These are phyloP conservation scores for Helostoma temminkii DNA, from an alignment of 2,797 vertebrate genomes.

Conservation along the genomic window DNA sequence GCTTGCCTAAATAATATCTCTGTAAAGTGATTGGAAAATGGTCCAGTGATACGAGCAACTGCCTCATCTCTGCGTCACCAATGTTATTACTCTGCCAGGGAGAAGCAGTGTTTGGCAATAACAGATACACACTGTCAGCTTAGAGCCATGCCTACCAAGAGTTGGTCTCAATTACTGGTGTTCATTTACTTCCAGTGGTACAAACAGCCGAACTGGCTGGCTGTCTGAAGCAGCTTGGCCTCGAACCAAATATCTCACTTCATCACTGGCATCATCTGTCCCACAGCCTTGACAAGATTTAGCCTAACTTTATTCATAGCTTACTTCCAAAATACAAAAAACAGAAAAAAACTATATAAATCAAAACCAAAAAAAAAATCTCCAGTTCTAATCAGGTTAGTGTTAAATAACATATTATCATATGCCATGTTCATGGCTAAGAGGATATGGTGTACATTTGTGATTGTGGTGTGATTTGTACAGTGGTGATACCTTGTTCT, in stretches of 20 bases:
- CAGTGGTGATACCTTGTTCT: constrained; percentile 91
- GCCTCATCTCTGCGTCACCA: constrained; percentile 40
- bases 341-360: not conserved
- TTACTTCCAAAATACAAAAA: constrained; percentile 18
- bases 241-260: constrained; percentile 66
- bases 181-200: constrained; percentile 69
- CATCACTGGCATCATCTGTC: constrained; percentile 67
- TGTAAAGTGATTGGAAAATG: constrained; percentile 33
- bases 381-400: not conserved
- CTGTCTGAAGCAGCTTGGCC: constrained; percentile 56
- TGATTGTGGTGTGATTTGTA: constrained; percentile 6
- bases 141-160: constrained; percentile 71
- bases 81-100: constrained; percentile 48
- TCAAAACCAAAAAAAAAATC: too few relatives aligned
- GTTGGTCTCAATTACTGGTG: constrained; percentile 77
- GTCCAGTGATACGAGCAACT: not conserved
- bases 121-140: constrained; percentile 66
- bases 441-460: not conserved
- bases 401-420: not conserved
- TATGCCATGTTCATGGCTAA: not conserved
- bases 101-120: constrained; percentile 55
- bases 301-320: constrained; percentile 30
- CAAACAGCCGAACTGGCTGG: constrained; percentile 55
- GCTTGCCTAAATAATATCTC: too few relatives aligned
- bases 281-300: constrained; percentile 35